Evolutionary conservation across 2,113 vertebrate species (phyloP).

Genomic region (Thymallus thymallus): DNA sequence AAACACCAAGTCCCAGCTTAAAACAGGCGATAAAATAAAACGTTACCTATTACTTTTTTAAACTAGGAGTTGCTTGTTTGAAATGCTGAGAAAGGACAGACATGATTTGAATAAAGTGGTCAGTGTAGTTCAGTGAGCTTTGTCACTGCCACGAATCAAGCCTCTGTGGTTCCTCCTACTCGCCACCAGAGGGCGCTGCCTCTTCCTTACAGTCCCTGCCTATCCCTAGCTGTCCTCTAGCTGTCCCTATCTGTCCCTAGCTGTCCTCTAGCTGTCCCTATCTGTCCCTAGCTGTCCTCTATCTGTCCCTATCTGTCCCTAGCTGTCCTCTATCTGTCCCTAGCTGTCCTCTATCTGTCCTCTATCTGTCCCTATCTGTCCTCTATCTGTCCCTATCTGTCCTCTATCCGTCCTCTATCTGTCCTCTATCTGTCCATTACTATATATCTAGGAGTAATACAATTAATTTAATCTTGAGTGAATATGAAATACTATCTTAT

Average conservation of each 20-base stretch:
- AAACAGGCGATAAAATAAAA: too few species aligned
- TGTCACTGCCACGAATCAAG: not conserved
- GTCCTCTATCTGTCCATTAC: slow-evolving; percentile 13
- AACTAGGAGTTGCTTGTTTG: too few species aligned
- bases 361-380: not conserved
- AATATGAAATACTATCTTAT: slow-evolving; percentile 23
- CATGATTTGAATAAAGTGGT: too few species aligned
- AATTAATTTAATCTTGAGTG: slow-evolving; percentile 38
- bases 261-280: not conserved
- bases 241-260: slow-evolving; percentile 5
- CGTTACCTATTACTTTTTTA: too few species aligned
- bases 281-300: not conserved
- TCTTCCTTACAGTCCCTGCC: too few species aligned
- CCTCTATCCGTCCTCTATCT: not conserved
- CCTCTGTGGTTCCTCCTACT: too few species aligned
- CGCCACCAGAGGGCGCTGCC: too few species aligned
- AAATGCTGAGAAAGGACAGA: too few species aligned
- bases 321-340: too few species aligned
- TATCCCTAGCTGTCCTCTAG: not conserved
- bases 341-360: not conserved
- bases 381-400: not conserved
- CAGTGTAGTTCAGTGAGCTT: too few species aligned
- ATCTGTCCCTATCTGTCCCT: slow-evolving; percentile 1
- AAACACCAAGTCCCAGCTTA: too few species aligned
- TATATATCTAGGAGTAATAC: slow-evolving; percentile 6